Evolutionary conservation across 2,888 invertebrate genomes (phyloP).

Genomic region (Drosophila borealis): DNA sequence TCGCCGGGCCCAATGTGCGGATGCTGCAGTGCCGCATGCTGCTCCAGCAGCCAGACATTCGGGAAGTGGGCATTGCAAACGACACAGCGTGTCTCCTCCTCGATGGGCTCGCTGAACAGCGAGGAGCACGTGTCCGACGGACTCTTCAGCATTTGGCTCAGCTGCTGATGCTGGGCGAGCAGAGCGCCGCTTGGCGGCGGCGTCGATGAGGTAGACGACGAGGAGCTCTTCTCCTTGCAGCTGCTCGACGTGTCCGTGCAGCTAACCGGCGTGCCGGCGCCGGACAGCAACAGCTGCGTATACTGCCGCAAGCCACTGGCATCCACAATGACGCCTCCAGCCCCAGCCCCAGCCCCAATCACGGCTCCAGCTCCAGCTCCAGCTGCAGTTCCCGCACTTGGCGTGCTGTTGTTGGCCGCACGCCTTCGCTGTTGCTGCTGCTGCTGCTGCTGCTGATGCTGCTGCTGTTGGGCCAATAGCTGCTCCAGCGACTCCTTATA

Average conservation of each 20-base stretch:
- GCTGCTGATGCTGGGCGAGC: slow-evolving; percentile 77
- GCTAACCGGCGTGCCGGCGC: slow-evolving; percentile 70
- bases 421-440: slow-evolving; percentile 51
- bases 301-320: slow-evolving; percentile 81
- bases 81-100: slow-evolving; percentile 88
- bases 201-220: slow-evolving; percentile 85
- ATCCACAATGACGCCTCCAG: slow-evolving; percentile 69
- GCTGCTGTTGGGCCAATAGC: slow-evolving; percentile 56
- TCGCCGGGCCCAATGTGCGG: slow-evolving; percentile 88
- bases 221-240: slow-evolving; percentile 85
- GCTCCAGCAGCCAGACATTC: slow-evolving; percentile 94
- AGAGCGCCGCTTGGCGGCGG: slow-evolving; percentile 81
- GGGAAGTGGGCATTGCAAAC: slow-evolving; percentile 95
- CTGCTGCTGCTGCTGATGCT: slow-evolving; percentile 38
- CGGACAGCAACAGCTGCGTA: slow-evolving; percentile 77
- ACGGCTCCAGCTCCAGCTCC: not conserved
- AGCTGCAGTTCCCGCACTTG: slow-evolving; percentile 21
- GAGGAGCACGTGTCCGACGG: slow-evolving; percentile 80
- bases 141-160: slow-evolving; percentile 79
- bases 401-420: slow-evolving; percentile 74
- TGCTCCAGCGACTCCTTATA: slow-evolving; percentile 74
- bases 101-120: slow-evolving; percentile 84
- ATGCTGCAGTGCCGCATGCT: slow-evolving; percentile 94
- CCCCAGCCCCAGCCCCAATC: not conserved
- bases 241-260: slow-evolving; percentile 83